Conservation (phyloP, 1,140 invertebrate genomes). For the Tachypleus tridentatus region DNA sequence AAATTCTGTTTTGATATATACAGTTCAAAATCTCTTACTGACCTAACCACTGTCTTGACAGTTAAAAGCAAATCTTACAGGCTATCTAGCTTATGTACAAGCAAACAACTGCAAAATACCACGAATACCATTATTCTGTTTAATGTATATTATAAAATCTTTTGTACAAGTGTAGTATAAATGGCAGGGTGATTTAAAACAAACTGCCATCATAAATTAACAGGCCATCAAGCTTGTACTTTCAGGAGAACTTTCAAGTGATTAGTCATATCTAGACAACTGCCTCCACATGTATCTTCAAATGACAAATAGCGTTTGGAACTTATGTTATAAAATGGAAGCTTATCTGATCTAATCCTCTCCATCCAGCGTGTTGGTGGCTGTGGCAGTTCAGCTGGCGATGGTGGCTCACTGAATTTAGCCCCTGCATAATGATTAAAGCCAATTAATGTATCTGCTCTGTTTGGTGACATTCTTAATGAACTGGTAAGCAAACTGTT, state of each 20-base stretch:
- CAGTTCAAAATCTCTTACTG: no score
- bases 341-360: neutral
- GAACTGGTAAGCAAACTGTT: neutral
- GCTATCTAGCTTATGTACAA: no score
- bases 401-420: slow-evolving; percentile 48
- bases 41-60: no score
- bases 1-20: no score
- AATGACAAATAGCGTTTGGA: neutral
- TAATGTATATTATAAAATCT: no score
- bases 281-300: slow-evolving; percentile 7
- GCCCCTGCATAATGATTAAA: slow-evolving; percentile 47
- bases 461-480: neutral
- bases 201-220: no score
- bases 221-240: slow-evolving; percentile 36
- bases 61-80: no score
- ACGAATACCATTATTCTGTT: no score
- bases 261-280: slow-evolving; percentile 33
- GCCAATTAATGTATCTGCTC: slow-evolving; percentile 14
- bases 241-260: slow-evolving; percentile 45
- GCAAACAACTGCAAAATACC: no score
- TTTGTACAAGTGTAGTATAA: no score
- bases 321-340: neutral
- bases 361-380: slow-evolving; percentile 45
- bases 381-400: slow-evolving; percentile 44
- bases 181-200: no score